Percentiles rank a stretch among this genome's conserved stretches.
Conservation (phyloP, 2,797 vertebrate genomes). For the Anas georgica region DNA sequence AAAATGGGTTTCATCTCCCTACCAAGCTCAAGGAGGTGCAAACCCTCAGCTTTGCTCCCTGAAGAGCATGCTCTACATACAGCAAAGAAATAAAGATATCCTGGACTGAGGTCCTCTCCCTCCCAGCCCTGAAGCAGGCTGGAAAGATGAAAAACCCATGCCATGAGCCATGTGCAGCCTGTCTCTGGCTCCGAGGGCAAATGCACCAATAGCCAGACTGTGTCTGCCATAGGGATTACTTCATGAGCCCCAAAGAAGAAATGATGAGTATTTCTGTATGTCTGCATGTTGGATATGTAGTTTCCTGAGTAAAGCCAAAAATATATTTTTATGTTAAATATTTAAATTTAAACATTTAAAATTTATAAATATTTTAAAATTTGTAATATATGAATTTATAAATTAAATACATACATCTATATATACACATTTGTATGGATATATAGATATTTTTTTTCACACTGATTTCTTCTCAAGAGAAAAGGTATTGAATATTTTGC, state of each 20-base stretch:
- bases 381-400: not conserved
- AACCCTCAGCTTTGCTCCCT: not conserved
- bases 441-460: not conserved
- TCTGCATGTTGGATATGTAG: accelerated
- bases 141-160: not conserved
- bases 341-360: not conserved
- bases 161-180: not conserved
- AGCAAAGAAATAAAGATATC: no score
- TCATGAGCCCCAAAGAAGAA: not conserved
- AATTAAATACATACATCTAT: not conserved
- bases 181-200: not conserved
- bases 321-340: not conserved
- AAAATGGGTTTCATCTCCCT: not conserved
- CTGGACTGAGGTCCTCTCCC: not conserved
- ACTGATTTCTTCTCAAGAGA: not conserved
- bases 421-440: not conserved
- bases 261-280: not conserved
- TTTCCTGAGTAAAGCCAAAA: not conserved
- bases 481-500: not conserved
- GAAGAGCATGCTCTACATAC: not conserved
- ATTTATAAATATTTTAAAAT: not conserved
- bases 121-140: not conserved
- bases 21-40: not conserved
- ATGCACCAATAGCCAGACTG: not conserved
- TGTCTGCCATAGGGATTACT: not conserved